A percentile compares a stretch with the other conserved stretches of the same genome.
Evolutionary conservation across 2,113 vertebrate genomes (phyloP).

Genomic region (Athene cunicularia): DNA sequence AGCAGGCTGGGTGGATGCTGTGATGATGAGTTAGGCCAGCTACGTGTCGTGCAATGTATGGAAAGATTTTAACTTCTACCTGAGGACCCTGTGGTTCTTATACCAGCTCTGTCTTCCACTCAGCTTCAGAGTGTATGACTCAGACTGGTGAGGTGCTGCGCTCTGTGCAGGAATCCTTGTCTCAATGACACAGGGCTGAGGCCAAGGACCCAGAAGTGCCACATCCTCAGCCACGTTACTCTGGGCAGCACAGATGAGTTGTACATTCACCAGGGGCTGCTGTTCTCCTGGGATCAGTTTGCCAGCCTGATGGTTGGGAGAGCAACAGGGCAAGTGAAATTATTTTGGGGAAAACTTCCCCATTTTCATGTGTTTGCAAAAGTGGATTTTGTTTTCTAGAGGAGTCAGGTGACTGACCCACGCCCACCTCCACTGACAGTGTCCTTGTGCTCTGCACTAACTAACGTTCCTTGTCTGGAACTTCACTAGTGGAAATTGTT

Average conservation of each 20-base stretch:
- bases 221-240: neutral
- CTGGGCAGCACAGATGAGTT: neutral
- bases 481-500: neutral
- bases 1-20: neutral
- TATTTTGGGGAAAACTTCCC: neutral
- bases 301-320: neutral
- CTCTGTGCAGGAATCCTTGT: neutral
- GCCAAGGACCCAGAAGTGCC: neutral
- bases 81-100: neutral
- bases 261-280: neutral
- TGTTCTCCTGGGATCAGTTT: neutral
- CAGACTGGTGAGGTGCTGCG: neutral
- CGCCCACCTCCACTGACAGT: neutral
- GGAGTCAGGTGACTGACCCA: neutral
- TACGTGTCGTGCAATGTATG: neutral
- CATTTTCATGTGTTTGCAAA: neutral
- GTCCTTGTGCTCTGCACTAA: neutral
- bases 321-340: neutral
- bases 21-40: neutral
- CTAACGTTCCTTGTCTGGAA: neutral
- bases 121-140: neutral
- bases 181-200: neutral
- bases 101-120: neutral
- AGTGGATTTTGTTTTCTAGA: neutral
- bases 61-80: neutral